These are phyloP conservation scores for Nasonia oneida DNA, from an alignment of 2,888 invertebrate genomes.

Conservation along the genomic window DNA sequence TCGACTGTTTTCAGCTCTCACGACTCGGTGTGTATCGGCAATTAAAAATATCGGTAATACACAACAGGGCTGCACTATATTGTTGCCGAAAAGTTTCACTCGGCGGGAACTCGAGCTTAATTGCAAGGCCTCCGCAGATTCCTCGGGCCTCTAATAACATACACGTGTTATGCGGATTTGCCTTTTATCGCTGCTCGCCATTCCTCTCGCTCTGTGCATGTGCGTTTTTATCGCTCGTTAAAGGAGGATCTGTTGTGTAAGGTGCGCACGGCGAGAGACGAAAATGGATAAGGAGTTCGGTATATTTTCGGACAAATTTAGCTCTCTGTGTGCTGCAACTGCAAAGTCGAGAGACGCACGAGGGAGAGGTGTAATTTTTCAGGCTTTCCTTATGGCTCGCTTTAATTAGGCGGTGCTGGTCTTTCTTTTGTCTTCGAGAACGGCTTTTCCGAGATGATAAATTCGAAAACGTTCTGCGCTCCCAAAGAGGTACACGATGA, in stretches of 20 bases:
- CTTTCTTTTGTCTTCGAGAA: background rate
- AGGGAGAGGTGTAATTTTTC: background rate
- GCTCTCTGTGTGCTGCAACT: background rate
- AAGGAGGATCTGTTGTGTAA: conserved; percentile 27
- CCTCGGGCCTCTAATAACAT: background rate
- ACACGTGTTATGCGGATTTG: conserved; percentile 22
- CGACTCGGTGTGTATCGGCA: background rate
- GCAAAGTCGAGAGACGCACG: background rate
- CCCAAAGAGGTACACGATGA: background rate
- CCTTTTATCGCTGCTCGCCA: conserved; percentile 23
- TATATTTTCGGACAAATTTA: conserved; percentile 1
- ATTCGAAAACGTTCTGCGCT: background rate
- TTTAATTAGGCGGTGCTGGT: background rate
- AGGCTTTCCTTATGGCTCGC: background rate
- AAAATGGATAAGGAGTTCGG: background rate
- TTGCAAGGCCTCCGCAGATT: conserved; percentile 15
- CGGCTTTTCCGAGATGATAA: background rate
- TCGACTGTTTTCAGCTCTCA: background rate
- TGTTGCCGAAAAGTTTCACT: conserved; percentile 34
- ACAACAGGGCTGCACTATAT: background rate
- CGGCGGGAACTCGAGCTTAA: background rate
- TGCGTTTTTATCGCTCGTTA: conserved; percentile 10
- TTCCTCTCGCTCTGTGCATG: background rate
- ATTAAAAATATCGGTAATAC: conserved; percentile 37
- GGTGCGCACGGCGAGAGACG: background rate